phyloP scores from a whole-genome alignment of 2,888 invertebrate species.

The Cataglyphis rosenhaueri region DNA sequence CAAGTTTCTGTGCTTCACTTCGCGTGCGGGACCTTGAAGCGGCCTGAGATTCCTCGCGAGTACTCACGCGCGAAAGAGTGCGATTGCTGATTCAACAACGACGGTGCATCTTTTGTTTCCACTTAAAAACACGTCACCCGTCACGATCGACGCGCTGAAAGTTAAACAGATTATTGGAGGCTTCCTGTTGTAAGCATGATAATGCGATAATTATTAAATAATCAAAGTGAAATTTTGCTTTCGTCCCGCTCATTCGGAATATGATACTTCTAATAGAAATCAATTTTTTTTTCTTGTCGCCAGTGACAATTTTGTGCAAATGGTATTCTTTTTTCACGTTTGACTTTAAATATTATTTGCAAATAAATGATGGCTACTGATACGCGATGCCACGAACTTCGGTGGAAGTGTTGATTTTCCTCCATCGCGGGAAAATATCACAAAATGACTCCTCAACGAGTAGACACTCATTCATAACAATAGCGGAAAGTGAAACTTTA shows the following conservation, averaged over 20 bases:
- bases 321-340: background rate
- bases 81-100: background rate
- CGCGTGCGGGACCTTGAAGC: background rate
- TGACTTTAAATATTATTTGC: background rate
- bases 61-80: constrained; percentile 35
- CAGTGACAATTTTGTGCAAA: background rate
- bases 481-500: constrained; percentile 66
- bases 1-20: constrained; percentile 18
- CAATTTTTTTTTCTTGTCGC: background rate
- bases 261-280: background rate
- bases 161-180: constrained; percentile 40
- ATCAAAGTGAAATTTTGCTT: background rate
- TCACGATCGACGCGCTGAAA: constrained; percentile 31
- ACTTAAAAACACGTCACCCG: constrained; percentile 37
- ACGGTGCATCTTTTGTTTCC: constrained; percentile 35
- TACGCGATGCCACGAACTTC: background rate
- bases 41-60: constrained; percentile 15
- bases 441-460: constrained; percentile 5
- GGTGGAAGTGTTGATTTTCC: background rate
- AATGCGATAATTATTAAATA: background rate
- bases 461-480: constrained; percentile 54
- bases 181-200: background rate
- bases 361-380: background rate
- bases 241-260: background rate
- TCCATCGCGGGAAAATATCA: background rate